Base-by-base conservation (phyloP, 2,113 vertebrate species). In the Lipophrys pholis region DNA sequence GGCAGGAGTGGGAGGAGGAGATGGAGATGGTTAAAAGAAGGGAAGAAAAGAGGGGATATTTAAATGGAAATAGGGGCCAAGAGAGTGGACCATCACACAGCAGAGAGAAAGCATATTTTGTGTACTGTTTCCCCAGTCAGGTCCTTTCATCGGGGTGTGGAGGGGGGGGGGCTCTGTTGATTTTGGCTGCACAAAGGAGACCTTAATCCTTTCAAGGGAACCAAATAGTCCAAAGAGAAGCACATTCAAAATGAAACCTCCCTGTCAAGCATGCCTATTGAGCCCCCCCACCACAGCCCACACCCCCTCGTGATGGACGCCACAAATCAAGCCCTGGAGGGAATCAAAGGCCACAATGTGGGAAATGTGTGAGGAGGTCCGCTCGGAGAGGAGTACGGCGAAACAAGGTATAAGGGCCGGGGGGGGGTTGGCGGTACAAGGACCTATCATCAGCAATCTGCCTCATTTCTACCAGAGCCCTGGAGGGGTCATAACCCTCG, bases 121-220 rank as follows among this genome's bases (percentile, higher is more conserved):
- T 96, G 94, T 95, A 95, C 69, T 92, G 95, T 96, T 96, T 97
- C 95, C 95, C 78, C 93, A 95, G 95, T 94, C 94, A 93, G 94
- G 92, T 50, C 89, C 91, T 94, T 93, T 94, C 89, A 91, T 54
- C n/a, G 78, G 53, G 50, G 21, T 30, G 74, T 80, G 68, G 75
- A 83, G 62, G 81, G 89, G 90, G 92, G 94, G 93, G 94, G 94
- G 90, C 92, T 88, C 84, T 98, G 97, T 99, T 99, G 96, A 96
- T 98, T 98, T 97, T 95, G 92, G 91, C 86, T 69, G 86, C 93
- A 97, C 96, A 98, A 97, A 97, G 92, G 95, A 89, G 86, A 81
- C 79, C 94, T 90, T 97, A 97, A 97, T 97, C 96, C 95, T 96
- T 97, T 97, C 95, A 96, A 94, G 96, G 94, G 94, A 95, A 95